Evolutionary conservation across 2,113 vertebrate genomes (phyloP).

Genomic region (Pyxicephalus adspersus): DNA sequence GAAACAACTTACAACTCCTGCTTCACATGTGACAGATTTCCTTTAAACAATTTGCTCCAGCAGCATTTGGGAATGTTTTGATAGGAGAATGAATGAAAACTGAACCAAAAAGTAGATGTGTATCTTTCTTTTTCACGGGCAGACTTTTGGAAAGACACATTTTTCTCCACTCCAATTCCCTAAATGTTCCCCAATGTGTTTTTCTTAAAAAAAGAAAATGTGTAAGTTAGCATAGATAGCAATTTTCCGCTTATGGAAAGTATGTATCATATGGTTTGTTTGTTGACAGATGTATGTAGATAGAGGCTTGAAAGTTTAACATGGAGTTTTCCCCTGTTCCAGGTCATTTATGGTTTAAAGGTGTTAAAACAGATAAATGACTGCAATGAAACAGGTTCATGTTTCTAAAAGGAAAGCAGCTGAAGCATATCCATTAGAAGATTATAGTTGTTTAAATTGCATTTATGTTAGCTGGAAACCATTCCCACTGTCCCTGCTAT

Average conservation of each 20-base stretch:
- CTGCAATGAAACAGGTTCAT: slow-evolving; percentile 13
- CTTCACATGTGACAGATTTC: no score
- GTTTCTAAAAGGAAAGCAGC: slow-evolving; percentile 19
- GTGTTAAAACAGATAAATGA: slow-evolving; percentile 38
- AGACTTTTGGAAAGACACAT: no score
- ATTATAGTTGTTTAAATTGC: slow-evolving; percentile 25
- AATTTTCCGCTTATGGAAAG: slow-evolving; percentile 36
- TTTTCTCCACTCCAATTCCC: not conserved
- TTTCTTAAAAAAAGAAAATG: slow-evolving; percentile 6
- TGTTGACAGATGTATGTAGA: slow-evolving; percentile 30
- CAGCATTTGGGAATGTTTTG: no score
- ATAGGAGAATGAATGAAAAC: no score
- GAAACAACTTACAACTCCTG: no score
- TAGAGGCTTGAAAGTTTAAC: slow-evolving; percentile 11
- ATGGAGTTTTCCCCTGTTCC: slow-evolving; percentile 17
- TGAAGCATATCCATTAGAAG: slow-evolving; percentile 28
- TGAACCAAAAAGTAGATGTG: no score
- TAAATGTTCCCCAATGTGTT: not conserved
- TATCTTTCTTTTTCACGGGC: no score
- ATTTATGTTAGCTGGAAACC: slow-evolving; percentile 10
- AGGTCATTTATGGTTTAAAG: slow-evolving; percentile 33
- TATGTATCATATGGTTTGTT: slow-evolving; percentile 9
- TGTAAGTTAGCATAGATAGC: slow-evolving; percentile 15
- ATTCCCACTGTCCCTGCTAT: slow-evolving; percentile 7
- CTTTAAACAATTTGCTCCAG: no score